Conservation (phyloP, 1,140 invertebrate genomes). For the Eubasilissa regina region DNA sequence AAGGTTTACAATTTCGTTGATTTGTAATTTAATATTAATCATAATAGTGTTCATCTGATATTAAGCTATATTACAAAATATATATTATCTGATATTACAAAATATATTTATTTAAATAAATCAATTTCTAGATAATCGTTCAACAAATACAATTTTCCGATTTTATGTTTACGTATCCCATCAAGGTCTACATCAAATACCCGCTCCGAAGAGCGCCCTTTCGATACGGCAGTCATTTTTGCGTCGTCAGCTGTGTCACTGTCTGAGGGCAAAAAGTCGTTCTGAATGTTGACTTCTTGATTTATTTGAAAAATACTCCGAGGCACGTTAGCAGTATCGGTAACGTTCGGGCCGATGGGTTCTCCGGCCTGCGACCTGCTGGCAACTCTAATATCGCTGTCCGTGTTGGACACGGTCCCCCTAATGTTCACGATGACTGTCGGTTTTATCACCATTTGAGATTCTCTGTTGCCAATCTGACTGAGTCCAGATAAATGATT, state of each 20-base stretch:
- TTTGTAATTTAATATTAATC: too few species aligned
- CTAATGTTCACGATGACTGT: conserved; percentile 70
- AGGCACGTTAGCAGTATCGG: conserved; percentile 54
- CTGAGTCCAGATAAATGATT: conserved; percentile 68
- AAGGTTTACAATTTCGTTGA: too few species aligned
- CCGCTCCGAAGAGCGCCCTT: background rate
- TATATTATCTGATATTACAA: too few species aligned
- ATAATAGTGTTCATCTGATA: too few species aligned
- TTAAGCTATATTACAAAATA: too few species aligned
- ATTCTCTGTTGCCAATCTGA: conserved; percentile 69
- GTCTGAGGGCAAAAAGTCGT: conserved; percentile 19
- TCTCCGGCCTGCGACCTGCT: conserved; percentile 49
- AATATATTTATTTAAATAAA: conserved; percentile 4
- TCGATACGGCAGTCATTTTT: background rate
- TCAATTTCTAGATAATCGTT: background rate
- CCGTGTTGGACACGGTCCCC: conserved; percentile 65
- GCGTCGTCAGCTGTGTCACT: background rate
- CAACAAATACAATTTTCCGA: background rate
- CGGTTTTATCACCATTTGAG: conserved; percentile 69
- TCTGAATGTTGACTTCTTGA: conserved; percentile 68
- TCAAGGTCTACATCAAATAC: too few species aligned
- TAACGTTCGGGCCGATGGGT: conserved; percentile 45
- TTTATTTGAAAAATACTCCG: conserved; percentile 69
- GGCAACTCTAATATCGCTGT: conserved; percentile 66
- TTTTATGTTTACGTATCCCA: too few species aligned